Percentiles rank a stretch among this genome's conserved stretches.
phyloP scores from a whole-genome alignment of 2,113 vertebrate genomes.

The cat (Felis catus) region DNA sequence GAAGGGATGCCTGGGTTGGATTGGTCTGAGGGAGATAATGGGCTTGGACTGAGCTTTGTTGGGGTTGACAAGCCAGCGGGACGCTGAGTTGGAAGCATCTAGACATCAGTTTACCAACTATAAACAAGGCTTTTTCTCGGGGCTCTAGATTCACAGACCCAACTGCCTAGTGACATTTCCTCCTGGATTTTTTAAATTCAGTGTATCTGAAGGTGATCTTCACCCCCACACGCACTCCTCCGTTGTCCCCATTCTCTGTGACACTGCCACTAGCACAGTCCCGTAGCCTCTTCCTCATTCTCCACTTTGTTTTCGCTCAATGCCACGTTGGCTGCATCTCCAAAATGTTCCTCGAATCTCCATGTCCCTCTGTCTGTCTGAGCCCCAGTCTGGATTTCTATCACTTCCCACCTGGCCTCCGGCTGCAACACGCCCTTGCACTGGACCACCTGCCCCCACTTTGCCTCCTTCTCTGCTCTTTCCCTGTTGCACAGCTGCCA shows the following conservation, averaged over 20 bases:
- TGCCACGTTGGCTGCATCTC: not conserved
- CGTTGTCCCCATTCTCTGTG: not conserved
- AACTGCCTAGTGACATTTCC: not conserved
- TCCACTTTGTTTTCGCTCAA: not conserved
- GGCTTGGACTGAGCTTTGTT: not conserved
- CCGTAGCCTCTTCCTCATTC: not conserved
- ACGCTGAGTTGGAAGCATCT: not conserved
- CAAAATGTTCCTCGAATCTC: not conserved
- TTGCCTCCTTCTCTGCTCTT: not conserved
- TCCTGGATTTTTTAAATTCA: not conserved
- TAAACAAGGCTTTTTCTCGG: not conserved
- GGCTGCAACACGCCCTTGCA: accelerated
- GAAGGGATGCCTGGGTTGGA: not conserved
- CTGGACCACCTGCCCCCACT: not conserved
- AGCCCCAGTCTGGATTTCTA: not conserved
- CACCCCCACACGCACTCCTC: not conserved
- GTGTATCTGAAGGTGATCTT: not conserved
- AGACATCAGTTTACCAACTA: not conserved
- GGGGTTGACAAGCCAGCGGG: not conserved
- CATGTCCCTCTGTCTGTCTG: not conserved
- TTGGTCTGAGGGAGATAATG: not conserved
- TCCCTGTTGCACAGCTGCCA: not conserved
- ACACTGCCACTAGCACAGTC: not conserved
- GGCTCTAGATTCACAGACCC: not conserved
- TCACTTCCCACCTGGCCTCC: not conserved